Evolutionary conservation across 2,888 invertebrate species (phyloP), one percentile per base, ranked within the genome.

Genomic region (Cephus spinipes): DNA sequence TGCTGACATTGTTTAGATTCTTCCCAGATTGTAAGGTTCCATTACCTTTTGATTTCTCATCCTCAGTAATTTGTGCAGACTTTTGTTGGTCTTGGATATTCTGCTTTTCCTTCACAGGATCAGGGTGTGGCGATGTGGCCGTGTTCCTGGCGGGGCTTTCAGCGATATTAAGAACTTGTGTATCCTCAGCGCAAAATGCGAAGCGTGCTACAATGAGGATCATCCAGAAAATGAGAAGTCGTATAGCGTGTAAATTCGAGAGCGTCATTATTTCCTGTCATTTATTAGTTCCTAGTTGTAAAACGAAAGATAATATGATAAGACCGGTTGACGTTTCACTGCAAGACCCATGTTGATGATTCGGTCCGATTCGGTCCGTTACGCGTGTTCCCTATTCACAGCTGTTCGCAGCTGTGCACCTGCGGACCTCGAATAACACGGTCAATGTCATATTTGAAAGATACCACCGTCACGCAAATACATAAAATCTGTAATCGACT

Each of bases 251-350:
- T 75, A 85, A 87, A 83, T 83, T 87, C 69, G 81, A 84, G 55
- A 80, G 85, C 79, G 83, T 86, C 88, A 88, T 88, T 78, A 75
- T 84, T 69, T 73, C 71, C 74, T 78, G 79, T 78, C 87, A 86
- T 86, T 82, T 79, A 83, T 82, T 1, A 71, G 79, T 78, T 73
- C 69, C 73, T 71, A 33, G 30, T 71, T 71, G 71, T 15, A 12
- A 32, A 6, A n/a, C 23, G 23, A 33, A 74, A 35, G 1, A 34
- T 40, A 32, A 33, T 71, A 31, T 71, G 71, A 31, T 15, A 4
- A 12, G 74, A 76, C 74, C 55, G 36, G 71, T 34, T 80, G 77
- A 80, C 79, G 77, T 83, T 79, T 79, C 76, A 77, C 32, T 79
- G 36, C 78, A 69, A 76, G 75, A 76, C 80, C 82, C 85, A 84